Conservation (phyloP, 2,797 vertebrate genomes). For the Pangasius larnaudii region DNA sequence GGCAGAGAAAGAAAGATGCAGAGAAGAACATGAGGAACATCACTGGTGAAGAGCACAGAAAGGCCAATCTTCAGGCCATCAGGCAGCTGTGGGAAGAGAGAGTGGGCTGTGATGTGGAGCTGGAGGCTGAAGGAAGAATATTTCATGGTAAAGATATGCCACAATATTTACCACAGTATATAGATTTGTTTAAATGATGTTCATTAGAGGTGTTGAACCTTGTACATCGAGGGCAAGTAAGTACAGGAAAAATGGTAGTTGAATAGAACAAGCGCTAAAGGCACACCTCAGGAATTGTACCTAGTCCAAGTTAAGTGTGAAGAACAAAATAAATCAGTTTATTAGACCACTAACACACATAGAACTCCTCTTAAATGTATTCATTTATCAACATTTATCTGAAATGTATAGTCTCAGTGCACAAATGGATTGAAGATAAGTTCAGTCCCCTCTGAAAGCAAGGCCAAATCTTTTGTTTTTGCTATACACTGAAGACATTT, state of each 20-base stretch:
- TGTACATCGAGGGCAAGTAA: not conserved
- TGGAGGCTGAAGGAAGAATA: constrained; percentile 65
- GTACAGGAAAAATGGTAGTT: not conserved
- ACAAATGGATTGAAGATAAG: not conserved
- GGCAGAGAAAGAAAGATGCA: not conserved
- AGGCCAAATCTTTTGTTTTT: not conserved
- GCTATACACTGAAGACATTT: not conserved
- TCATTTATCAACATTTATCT: not conserved
- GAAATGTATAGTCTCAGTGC: not conserved
- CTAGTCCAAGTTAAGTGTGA: not conserved
- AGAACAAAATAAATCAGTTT: not conserved
- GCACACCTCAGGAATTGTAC: not conserved
- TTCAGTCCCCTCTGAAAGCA: not conserved
- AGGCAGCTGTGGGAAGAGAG: constrained; percentile 64
- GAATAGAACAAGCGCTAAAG: not conserved
- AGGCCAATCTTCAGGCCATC: constrained; percentile 62
- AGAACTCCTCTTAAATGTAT: not conserved
- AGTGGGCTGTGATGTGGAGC: constrained; percentile 72
- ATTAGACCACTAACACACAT: not conserved
- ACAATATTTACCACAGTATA: constrained; percentile 68
- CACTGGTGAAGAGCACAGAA: constrained; percentile 60
- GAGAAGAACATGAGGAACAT: not conserved
- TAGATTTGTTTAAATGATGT: not conserved
- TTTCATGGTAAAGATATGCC: constrained; percentile 70
- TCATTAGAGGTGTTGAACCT: not conserved